A percentile compares a stretch with the other conserved stretches of the same genome.
phyloP scores from a whole-genome alignment of 2,113 vertebrate species.

The Strix aluco region DNA sequence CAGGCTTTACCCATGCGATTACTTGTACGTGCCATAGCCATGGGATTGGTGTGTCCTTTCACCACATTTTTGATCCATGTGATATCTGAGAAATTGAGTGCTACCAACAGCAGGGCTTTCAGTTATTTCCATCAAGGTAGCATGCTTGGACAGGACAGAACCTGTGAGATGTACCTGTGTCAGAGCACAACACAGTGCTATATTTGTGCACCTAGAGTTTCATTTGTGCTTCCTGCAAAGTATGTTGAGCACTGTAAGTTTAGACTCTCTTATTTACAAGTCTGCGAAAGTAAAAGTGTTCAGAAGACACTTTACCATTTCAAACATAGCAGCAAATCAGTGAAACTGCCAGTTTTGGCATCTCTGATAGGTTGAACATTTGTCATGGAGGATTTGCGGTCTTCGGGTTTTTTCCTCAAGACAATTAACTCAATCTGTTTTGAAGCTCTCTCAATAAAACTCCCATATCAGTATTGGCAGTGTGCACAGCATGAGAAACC shows the following conservation, averaged over 20 bases:
- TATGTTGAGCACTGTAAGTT: not conserved
- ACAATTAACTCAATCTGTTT: not conserved
- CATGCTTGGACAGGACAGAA: not conserved
- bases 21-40: rapidly evolving
- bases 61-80: not conserved
- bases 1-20: not conserved
- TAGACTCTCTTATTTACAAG: not conserved
- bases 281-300: not conserved
- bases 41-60: not conserved
- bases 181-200: rapidly evolving
- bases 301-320: not conserved
- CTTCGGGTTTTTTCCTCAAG: not conserved
- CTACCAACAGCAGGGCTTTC: not conserved
- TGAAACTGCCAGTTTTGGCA: not conserved
- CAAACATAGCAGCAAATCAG: not conserved
- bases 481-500: not conserved
- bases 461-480: not conserved
- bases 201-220: not conserved
- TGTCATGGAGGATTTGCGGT: not conserved
- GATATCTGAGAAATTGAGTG: not conserved
- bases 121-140: not conserved
- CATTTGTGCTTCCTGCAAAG: not conserved
- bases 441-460: not conserved
- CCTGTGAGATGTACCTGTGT: not conserved
- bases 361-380: not conserved